Evolutionary conservation across 2,797 vertebrate species (phyloP).

Genomic region (Scyliorhinus canicula): DNA sequence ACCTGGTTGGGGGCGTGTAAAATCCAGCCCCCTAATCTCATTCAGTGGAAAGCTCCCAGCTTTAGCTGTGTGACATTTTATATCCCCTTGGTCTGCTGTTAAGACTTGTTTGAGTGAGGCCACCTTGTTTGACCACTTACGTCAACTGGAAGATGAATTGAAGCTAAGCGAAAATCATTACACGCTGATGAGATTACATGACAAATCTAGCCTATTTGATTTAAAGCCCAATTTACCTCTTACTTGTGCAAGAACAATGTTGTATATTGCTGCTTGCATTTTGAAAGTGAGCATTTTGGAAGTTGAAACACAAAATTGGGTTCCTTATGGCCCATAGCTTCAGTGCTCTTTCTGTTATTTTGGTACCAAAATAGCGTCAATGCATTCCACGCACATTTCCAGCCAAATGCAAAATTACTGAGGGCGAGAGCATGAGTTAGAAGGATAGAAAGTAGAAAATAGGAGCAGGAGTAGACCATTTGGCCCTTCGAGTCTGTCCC

Average conservation of each 20-base stretch:
- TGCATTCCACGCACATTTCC: neutral
- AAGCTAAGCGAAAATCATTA: neutral
- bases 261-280: neutral
- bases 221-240: neutral
- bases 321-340: neutral
- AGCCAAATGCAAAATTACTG: neutral
- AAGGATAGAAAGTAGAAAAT: too few species aligned
- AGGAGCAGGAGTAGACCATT: too few species aligned
- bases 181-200: neutral
- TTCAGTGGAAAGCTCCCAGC: neutral
- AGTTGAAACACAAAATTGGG: neutral
- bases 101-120: neutral
- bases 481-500: too few species aligned
- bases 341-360: neutral
- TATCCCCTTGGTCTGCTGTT: neutral
- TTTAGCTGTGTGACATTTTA: neutral
- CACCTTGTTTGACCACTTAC: neutral
- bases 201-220: neutral
- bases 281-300: neutral
- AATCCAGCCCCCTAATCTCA: neutral
- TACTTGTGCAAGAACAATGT: neutral
- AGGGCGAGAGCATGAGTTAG: neutral
- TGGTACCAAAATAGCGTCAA: neutral
- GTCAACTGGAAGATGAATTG: neutral
- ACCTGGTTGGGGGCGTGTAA: too few species aligned